These are phyloP conservation scores for Heteropelma amictum DNA, from an alignment of 2,888 invertebrate species.

Conservation along the genomic window DNA sequence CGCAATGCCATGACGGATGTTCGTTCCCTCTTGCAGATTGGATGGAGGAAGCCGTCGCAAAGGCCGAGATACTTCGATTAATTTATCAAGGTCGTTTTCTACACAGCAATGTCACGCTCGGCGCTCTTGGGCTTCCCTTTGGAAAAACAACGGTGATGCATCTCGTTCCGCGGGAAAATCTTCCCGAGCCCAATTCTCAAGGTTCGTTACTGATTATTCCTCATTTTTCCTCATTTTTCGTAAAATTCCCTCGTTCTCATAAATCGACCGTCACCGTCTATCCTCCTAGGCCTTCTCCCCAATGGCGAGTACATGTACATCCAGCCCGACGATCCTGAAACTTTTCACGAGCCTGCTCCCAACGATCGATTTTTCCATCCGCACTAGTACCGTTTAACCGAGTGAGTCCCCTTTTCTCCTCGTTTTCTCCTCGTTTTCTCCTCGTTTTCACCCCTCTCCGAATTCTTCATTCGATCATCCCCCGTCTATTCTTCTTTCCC, in stretches of 20 bases:
- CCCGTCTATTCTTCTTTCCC: background rate
- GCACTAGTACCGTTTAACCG: slow-evolving; percentile 34
- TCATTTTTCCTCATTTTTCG: background rate
- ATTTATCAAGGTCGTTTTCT: slow-evolving; percentile 99
- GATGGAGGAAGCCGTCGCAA: slow-evolving; percentile 96
- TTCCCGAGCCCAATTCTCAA: slow-evolving; percentile 99
- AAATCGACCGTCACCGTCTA: too few relatives aligned
- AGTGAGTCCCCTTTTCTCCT: too few relatives aligned
- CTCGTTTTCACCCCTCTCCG: slow-evolving; percentile 31
- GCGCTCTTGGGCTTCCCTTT: slow-evolving; percentile 96
- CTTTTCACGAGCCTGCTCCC: slow-evolving; percentile 55
- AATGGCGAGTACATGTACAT: slow-evolving; percentile 72
- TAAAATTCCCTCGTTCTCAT: background rate
- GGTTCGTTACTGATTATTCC: too few relatives aligned
- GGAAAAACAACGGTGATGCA: slow-evolving; percentile 99
- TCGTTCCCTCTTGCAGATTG: slow-evolving; percentile 95
- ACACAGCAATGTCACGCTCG: slow-evolving; percentile 99
- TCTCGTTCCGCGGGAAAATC: slow-evolving; percentile 98
- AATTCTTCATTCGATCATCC: background rate
- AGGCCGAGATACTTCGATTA: slow-evolving; percentile 98
- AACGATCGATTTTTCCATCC: slow-evolving; percentile 34
- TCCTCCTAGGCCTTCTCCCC: slow-evolving; percentile 69
- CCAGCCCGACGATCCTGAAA: slow-evolving; percentile 61
- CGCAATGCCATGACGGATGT: too few relatives aligned
- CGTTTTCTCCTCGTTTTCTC: too few relatives aligned